These are phyloP conservation scores for Proctacanthus coquilletti DNA, from an alignment of 1,140 invertebrate species.

Conservation along the genomic window DNA sequence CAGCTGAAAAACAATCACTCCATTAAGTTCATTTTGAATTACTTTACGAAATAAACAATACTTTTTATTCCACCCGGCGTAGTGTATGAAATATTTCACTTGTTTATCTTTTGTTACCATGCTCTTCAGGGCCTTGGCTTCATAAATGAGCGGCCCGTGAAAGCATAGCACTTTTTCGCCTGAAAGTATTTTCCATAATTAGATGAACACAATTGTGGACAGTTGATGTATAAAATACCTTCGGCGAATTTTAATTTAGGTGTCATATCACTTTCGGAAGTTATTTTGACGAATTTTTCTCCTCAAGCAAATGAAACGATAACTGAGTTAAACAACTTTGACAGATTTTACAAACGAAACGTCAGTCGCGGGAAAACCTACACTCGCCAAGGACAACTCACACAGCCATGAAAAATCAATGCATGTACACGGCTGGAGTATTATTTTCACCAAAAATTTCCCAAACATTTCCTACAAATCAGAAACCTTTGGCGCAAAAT, in stretches of 20 bases:
- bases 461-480: no score
- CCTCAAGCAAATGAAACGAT: no score
- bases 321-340: no score
- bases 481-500: no score
- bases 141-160: constrained; percentile 87
- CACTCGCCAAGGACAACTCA: no score
- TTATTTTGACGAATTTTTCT: no score
- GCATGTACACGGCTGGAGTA: no score
- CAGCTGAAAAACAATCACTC: constrained; percentile 44
- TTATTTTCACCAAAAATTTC: no score
- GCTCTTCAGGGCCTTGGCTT: constrained; percentile 85
- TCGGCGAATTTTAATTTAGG: constrained; percentile 50
- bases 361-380: no score
- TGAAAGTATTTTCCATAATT: constrained; percentile 26
- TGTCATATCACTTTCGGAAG: no score
- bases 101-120: constrained; percentile 69
- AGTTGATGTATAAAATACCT: constrained; percentile 30
- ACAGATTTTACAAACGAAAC: no score
- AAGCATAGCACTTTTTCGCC: constrained; percentile 93
- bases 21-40: constrained; percentile 1
- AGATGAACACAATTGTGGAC: constrained; percentile 5
- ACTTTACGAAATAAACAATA: constrained; percentile 27
- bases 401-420: no score
- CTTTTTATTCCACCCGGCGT: constrained; percentile 98
- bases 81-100: constrained; percentile 87